Percentiles rank a stretch among this genome's conserved stretches.
Conservation (phyloP, 2,797 vertebrate genomes). For the Aphelocoma californica region DNA sequence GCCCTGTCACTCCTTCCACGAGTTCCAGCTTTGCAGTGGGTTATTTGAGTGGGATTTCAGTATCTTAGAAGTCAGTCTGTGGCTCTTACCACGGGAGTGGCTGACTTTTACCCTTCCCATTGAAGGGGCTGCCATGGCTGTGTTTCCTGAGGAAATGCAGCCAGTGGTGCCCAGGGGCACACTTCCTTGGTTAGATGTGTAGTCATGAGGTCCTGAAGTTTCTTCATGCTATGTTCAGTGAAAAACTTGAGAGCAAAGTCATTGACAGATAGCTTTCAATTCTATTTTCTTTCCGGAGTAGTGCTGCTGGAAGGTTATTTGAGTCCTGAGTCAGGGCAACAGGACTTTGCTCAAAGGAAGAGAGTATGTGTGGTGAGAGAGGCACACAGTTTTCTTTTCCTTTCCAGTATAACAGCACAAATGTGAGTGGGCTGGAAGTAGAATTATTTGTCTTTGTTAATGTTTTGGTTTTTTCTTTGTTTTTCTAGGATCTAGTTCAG, state of each 20-base stretch:
- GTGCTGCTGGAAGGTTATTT: not conserved
- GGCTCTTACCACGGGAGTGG: not conserved
- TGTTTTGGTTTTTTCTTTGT: conserved; percentile 33
- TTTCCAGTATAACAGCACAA: not conserved
- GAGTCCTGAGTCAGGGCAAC: not conserved
- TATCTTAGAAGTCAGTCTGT: not conserved
- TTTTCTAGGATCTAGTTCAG: conserved; percentile 81
- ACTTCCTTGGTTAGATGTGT: not conserved
- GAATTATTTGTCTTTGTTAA: conserved; percentile 30
- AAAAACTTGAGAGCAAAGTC: not conserved
- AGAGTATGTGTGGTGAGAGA: not conserved
- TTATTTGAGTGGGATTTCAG: not conserved
- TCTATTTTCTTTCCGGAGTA: not conserved
- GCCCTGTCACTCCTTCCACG: not conserved
- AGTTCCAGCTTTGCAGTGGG: not conserved
- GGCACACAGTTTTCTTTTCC: not conserved
- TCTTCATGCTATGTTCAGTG: not conserved
- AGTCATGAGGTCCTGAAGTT: not conserved
- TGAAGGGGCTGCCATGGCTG: not conserved
- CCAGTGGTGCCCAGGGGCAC: not conserved
- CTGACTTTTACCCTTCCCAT: not conserved
- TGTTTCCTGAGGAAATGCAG: conserved; percentile 39
- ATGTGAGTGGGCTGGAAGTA: not conserved
- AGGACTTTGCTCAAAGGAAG: not conserved
- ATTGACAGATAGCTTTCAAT: not conserved